Conservation (phyloP, 2,888 invertebrate species). For the Meganola albula region DNA sequence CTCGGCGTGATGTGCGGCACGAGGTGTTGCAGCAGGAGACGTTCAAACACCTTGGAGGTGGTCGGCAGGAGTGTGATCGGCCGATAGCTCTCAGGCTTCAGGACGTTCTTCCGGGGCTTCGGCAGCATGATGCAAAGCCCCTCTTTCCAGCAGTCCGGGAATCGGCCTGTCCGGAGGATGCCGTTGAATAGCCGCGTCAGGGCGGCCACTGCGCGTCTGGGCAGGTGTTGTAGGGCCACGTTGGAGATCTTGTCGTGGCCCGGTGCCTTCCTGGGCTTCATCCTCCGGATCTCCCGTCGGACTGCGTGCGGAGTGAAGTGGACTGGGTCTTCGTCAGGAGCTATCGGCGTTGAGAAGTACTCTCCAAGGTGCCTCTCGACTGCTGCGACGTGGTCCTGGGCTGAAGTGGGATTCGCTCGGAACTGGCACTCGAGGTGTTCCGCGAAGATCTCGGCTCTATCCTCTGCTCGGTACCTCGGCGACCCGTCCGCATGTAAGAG, state of each 20-base stretch:
- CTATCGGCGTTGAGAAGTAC: not conserved
- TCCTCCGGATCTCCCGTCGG: not conserved
- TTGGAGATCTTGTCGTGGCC: constrained; percentile 1
- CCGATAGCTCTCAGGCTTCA: constrained; percentile 19
- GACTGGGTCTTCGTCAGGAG: not conserved
- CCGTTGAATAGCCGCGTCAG: constrained; percentile 1
- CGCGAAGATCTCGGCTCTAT: constrained; percentile 1
- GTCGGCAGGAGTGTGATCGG: constrained; percentile 13
- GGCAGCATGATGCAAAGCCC: constrained; percentile 20
- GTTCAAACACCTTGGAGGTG: constrained; percentile 22
- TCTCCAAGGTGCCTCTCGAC: not conserved
- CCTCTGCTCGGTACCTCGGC: not conserved
- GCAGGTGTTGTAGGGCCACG: constrained; percentile 1
- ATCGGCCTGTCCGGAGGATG: constrained; percentile 1
- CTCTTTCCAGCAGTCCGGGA: constrained; percentile 4
- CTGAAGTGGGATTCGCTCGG: not conserved
- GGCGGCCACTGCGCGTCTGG: not conserved
- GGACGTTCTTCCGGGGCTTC: constrained; percentile 21
- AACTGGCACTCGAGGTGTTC: not conserved
- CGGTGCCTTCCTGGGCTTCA: constrained; percentile 1
- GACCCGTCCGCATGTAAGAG: not conserved
- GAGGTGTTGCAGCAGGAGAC: constrained; percentile 10
- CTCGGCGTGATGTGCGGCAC: constrained; percentile 2
- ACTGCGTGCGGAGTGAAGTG: not conserved
- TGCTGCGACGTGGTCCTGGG: not conserved